Conservation (phyloP, 2,888 invertebrate species). For the Apodemia duryi region DNA sequence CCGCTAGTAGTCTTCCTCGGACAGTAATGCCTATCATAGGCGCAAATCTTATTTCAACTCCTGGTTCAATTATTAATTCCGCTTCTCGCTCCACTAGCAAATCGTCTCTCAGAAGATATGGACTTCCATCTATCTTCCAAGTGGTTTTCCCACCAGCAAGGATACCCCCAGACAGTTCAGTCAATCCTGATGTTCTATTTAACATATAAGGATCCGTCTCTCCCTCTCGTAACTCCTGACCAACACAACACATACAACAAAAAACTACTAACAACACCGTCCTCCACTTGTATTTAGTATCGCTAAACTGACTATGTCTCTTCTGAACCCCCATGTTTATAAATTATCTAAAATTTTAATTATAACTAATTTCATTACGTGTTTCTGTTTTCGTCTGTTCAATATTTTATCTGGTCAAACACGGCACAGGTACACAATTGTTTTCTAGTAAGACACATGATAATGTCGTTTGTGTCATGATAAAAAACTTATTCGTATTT, state of each 20-base stretch:
- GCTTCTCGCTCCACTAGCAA: conserved; percentile 88
- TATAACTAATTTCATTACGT: conserved; percentile 59
- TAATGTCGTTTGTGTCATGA: conserved; percentile 3
- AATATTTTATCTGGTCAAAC: conserved; percentile 48
- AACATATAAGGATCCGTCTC: conserved; percentile 64
- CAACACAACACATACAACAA: conserved; percentile 50
- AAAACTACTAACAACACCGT: conserved; percentile 51
- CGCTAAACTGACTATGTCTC: conserved; percentile 74
- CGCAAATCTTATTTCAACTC: conserved; percentile 92
- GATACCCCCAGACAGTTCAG: conserved; percentile 82
- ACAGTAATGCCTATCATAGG: conserved; percentile 96
- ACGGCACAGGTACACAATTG: conserved; percentile 44
- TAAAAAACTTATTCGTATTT: neutral
- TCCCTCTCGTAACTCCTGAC: conserved; percentile 51
- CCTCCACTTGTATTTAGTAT: conserved; percentile 78
- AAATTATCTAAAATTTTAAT: conserved; percentile 52
- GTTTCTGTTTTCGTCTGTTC: conserved; percentile 37
- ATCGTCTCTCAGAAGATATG: conserved; percentile 89
- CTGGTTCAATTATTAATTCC: conserved; percentile 92
- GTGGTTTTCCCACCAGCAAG: conserved; percentile 79
- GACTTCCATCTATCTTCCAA: conserved; percentile 81
- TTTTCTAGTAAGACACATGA: conserved; percentile 17
- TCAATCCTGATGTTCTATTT: conserved; percentile 63
- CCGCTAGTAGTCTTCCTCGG: conserved; percentile 91
- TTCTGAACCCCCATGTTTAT: conserved; percentile 68